Conservation (phyloP, 2,113 vertebrate species). For the Manacus vitellinus region DNA sequence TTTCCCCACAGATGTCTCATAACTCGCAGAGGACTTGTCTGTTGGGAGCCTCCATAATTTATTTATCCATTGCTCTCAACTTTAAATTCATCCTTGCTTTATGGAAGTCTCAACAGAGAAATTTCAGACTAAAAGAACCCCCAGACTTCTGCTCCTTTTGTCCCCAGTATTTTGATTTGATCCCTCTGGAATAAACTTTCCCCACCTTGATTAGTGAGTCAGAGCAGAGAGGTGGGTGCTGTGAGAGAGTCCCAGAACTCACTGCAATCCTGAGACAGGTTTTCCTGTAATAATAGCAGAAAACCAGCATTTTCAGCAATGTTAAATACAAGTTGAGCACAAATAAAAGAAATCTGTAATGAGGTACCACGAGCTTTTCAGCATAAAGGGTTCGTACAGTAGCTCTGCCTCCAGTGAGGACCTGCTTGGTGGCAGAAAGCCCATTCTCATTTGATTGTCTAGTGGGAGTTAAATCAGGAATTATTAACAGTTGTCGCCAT, state of each 20-base stretch:
- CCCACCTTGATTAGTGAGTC: neutral
- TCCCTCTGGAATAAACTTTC: neutral
- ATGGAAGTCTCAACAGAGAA: neutral
- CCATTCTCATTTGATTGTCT: conserved; percentile 20
- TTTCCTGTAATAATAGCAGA: neutral
- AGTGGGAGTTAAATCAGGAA: conserved; percentile 25
- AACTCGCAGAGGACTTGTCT: conserved; percentile 45
- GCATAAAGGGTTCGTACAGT: neutral
- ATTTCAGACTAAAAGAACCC: neutral
- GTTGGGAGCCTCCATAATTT: conserved; percentile 21
- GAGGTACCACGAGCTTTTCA: neutral
- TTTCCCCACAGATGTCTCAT: conserved; percentile 53
- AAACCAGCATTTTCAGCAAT: neutral
- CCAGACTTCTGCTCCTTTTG: neutral
- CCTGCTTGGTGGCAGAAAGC: neutral
- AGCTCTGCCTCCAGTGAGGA: conserved; percentile 1
- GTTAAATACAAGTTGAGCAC: neutral
- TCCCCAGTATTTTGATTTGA: neutral
- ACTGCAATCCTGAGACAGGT: neutral
- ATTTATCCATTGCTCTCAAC: conserved; percentile 38
- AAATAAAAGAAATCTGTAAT: neutral
- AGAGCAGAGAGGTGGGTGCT: neutral
- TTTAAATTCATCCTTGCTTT: conserved; percentile 24
- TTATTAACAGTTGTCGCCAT: conserved; percentile 41
- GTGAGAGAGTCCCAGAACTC: neutral